These are phyloP conservation scores for Eulemur coronatus DNA, from an alignment of 2,797 vertebrate genomes.

Conservation along the genomic window DNA sequence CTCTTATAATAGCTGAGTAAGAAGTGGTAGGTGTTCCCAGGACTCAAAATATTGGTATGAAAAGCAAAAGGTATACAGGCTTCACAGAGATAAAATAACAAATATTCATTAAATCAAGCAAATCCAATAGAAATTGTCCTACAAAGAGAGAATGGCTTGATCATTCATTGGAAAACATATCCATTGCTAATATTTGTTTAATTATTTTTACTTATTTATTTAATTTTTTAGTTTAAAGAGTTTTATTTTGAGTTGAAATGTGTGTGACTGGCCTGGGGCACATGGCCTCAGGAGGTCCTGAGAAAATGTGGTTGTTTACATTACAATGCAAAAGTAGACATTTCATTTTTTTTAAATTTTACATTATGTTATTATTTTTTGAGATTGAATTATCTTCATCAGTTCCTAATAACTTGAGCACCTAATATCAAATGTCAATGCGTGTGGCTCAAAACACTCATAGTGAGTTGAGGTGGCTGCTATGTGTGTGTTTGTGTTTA, in stretches of 20 bases:
- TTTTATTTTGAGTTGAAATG: too few species aligned
- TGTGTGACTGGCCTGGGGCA: too few species aligned
- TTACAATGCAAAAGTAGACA: neutral
- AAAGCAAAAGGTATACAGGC: neutral
- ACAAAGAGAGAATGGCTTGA: neutral
- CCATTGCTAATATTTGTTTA: neutral
- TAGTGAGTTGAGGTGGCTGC: neutral
- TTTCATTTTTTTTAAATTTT: neutral
- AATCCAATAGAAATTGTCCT: neutral
- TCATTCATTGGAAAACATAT: neutral
- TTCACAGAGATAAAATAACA: neutral
- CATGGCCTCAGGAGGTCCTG: too few species aligned
- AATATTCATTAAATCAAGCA: neutral
- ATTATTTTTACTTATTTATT: too few species aligned
- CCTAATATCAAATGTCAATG: neutral
- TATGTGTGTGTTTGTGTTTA: neutral
- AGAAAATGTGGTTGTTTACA: neutral
- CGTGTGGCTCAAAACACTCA: neutral
- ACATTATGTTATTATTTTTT: neutral
- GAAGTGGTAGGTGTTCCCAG: neutral
- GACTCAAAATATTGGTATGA: neutral
- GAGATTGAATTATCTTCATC: neutral
- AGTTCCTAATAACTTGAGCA: neutral
- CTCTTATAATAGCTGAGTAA: neutral
- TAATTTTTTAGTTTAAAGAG: too few species aligned